Conservation (phyloP, 2,797 vertebrate genomes). For the Zalophus californianus region DNA sequence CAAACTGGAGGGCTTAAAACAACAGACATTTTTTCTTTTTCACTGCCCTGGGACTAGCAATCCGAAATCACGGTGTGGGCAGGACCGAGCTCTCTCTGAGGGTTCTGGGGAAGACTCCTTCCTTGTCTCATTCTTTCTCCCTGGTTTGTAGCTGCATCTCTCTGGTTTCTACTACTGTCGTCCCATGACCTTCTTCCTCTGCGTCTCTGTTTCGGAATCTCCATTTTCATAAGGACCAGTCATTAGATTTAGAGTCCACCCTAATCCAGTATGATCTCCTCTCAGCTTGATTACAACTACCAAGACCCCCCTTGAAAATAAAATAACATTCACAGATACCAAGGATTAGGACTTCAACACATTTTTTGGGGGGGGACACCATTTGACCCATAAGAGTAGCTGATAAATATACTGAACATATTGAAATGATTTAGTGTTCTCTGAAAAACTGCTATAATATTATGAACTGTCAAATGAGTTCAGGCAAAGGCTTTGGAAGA, state of each 20-base stretch:
- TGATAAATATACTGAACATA: neutral
- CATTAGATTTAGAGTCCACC: neutral
- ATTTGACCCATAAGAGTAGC: neutral
- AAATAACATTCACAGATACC: neutral
- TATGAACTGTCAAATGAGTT: neutral
- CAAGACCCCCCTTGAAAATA: neutral
- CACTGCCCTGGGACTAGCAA: neutral
- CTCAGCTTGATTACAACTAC: neutral
- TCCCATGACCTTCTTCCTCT: neutral
- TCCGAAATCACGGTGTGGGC: neutral
- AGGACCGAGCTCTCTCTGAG: neutral
- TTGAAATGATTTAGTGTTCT: neutral
- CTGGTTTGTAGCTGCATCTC: neutral
- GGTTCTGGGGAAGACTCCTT: neutral
- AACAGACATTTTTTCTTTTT: neutral
- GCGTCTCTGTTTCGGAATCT: neutral
- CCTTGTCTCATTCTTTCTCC: neutral
- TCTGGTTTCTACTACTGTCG: neutral
- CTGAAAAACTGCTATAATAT: neutral
- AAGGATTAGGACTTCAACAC: neutral
- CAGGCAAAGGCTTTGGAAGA: neutral
- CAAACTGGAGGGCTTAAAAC: neutral
- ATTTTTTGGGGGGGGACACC: neutral
- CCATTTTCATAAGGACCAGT: neutral
- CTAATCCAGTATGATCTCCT: neutral